phyloP scores from a whole-genome alignment of 2,888 invertebrate genomes.

The Microchrysa polita region DNA sequence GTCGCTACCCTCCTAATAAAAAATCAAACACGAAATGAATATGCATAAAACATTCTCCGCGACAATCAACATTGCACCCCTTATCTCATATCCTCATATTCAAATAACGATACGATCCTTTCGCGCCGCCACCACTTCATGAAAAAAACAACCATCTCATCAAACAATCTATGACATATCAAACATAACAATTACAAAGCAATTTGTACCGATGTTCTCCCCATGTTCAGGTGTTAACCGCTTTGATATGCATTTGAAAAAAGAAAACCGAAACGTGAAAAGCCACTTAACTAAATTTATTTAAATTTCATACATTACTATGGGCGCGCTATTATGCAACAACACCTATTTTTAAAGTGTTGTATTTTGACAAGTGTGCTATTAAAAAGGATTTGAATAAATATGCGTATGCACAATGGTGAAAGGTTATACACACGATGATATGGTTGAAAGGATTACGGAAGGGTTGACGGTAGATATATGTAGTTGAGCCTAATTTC shows the following conservation, averaged over 20 bases:
- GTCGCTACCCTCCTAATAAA: conserved; percentile 48
- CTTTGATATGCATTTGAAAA: conserved; percentile 25
- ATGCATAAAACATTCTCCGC: conserved; percentile 14
- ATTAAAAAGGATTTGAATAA: conserved; percentile 32
- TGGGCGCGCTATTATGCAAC: conserved; percentile 37
- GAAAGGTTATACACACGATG: background rate
- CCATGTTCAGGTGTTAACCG: conserved; percentile 37
- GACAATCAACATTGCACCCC: conserved; percentile 19
- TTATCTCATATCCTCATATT: conserved; percentile 21
- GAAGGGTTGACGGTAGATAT: conserved; percentile 34
- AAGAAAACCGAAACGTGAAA: too few species aligned
- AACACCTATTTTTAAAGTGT: background rate
- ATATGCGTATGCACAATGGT: too few species aligned
- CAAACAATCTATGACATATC: conserved; percentile 11
- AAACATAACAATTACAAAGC: conserved; percentile 31
- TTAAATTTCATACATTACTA: conserved; percentile 45
- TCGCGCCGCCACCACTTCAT: background rate
- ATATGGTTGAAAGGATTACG: background rate
- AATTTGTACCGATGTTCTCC: background rate
- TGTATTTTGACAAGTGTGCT: conserved; percentile 39
- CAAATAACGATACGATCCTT: conserved; percentile 30
- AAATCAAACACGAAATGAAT: conserved; percentile 36
- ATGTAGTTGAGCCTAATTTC: conserved; percentile 1
- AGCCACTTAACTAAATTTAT: conserved; percentile 48
- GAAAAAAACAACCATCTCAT: conserved; percentile 10